phyloP scores from a whole-genome alignment of 2,113 vertebrate genomes.

The human (Homo sapiens) region DNA sequence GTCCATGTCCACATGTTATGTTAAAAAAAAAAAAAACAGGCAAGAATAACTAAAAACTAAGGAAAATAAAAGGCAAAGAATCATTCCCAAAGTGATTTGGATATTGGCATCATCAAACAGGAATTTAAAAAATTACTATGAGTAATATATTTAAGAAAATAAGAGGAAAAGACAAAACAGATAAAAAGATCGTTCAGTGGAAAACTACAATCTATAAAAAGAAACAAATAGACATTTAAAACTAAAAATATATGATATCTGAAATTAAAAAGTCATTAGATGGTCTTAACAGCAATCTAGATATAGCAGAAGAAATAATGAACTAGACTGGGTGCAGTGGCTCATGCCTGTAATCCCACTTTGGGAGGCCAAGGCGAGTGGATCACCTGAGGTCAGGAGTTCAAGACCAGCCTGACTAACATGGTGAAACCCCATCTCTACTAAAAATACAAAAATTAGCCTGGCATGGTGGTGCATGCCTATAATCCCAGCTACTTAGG shows the following conservation, averaged over 20 bases:
- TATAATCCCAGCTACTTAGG: no score
- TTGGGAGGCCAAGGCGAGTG: not conserved
- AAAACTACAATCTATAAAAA: constrained; percentile 13
- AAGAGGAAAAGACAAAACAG: not conserved
- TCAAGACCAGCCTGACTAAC: not conserved
- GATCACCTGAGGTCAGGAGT: not conserved
- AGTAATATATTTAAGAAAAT: not conserved
- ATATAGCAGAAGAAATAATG: not conserved
- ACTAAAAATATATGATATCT: not conserved
- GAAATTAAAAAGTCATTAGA: not conserved
- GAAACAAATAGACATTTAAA: constrained; percentile 1
- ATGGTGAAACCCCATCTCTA: not conserved
- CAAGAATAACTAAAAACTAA: constrained; percentile 13
- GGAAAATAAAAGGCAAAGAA: constrained; percentile 10
- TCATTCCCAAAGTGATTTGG: not conserved
- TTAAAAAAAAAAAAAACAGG: not conserved
- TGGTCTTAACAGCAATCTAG: not conserved
- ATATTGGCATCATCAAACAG: not conserved
- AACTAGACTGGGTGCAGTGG: no score
- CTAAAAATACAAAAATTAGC: no score
- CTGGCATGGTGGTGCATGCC: no score
- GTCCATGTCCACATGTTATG: not conserved
- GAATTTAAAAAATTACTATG: not conserved
- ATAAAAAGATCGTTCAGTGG: not conserved
- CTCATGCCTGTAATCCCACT: not conserved